phyloP scores from a whole-genome alignment of 2,113 vertebrate species.

The Vidua macroura region DNA sequence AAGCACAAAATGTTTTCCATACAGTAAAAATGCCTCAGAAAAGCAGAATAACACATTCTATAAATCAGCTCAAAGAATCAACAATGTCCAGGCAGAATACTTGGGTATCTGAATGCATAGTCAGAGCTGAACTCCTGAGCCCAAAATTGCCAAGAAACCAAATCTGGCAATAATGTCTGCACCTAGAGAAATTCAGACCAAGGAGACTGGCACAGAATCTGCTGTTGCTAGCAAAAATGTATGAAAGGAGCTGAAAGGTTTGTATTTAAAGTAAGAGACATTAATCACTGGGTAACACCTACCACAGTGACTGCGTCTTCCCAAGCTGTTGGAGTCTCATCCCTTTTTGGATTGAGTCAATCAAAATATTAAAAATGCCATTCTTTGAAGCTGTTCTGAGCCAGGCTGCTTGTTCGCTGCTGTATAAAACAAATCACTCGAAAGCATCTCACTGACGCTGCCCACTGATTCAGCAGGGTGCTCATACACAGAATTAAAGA shows the following conservation, averaged over 20 bases:
- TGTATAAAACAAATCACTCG: constrained; percentile 45
- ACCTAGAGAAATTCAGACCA: constrained; percentile 40
- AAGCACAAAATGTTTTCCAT: constrained; percentile 67
- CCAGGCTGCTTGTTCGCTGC: neutral
- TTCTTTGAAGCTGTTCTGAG: constrained; percentile 51
- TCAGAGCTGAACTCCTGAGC: constrained; percentile 18
- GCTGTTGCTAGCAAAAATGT: constrained; percentile 53
- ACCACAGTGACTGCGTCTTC: constrained; percentile 32
- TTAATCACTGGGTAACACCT: constrained; percentile 63
- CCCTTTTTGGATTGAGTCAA: constrained; percentile 44
- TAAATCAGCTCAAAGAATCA: constrained; percentile 39
- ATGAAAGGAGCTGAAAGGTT: constrained; percentile 43
- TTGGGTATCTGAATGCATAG: neutral
- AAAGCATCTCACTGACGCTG: constrained; percentile 39
- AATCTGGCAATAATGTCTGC: constrained; percentile 28
- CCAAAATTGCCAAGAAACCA: constrained; percentile 42
- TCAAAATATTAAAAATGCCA: constrained; percentile 62
- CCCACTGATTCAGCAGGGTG: constrained; percentile 55
- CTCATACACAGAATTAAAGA: neutral
- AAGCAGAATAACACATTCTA: constrained; percentile 40
- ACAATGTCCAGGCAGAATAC: neutral
- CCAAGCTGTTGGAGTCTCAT: constrained; percentile 46
- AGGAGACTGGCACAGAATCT: constrained; percentile 44
- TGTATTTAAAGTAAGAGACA: constrained; percentile 49
- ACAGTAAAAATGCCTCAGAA: constrained; percentile 45